phyloP scores from a whole-genome alignment of 2,888 invertebrate genomes.

The Lasiommata megera region DNA sequence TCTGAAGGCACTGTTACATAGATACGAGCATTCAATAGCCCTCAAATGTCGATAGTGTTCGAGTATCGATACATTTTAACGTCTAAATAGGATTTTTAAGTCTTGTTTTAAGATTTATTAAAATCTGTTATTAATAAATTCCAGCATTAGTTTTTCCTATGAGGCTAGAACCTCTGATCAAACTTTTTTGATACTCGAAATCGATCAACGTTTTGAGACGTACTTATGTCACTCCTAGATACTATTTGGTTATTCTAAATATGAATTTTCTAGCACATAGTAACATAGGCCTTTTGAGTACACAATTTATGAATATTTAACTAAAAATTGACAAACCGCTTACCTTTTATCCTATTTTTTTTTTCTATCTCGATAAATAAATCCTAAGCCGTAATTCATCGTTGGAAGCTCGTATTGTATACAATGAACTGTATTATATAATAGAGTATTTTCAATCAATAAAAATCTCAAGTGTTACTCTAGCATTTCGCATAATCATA shows the following conservation, averaged over 20 bases:
- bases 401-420: constrained; percentile 19
- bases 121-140: too few relatives aligned
- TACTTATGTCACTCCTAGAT: not conserved
- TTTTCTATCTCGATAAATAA: constrained; percentile 8
- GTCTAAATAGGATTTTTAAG: too few relatives aligned
- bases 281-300: constrained; percentile 11
- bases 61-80: too few relatives aligned
- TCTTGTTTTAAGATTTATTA: too few relatives aligned
- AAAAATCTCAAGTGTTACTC: constrained; percentile 15
- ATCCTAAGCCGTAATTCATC: constrained; percentile 17
- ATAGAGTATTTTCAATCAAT: constrained; percentile 13
- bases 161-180: too few relatives aligned
- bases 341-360: constrained; percentile 7
- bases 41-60: too few relatives aligned
- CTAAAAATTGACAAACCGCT: constrained; percentile 12
- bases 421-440: constrained; percentile 8
- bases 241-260: constrained; percentile 11
- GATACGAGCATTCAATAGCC: too few relatives aligned
- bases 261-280: constrained; percentile 18
- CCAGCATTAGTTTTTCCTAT: too few relatives aligned
- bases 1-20: too few relatives aligned
- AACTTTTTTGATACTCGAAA: not conserved
- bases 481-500: constrained; percentile 11
- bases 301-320: constrained; percentile 6
- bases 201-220: not conserved